Percentiles rank a stretch among this genome's conserved stretches.
Evolutionary conservation across 2,888 invertebrate genomes (phyloP).

Genomic region (Halictus quadricinctus): DNA sequence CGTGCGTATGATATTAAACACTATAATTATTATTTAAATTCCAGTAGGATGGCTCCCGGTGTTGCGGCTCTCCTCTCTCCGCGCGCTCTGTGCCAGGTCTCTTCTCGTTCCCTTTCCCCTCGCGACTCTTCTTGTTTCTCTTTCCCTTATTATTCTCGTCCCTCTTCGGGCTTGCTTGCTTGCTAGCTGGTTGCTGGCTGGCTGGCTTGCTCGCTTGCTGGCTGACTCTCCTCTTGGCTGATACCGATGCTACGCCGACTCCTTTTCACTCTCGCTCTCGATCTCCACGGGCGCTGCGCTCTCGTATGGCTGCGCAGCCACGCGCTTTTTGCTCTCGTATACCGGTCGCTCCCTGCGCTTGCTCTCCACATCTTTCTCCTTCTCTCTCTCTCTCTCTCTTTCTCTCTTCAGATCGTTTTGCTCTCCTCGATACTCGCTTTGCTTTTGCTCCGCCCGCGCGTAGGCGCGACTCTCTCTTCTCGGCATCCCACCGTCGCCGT

Average conservation of each 20-base stretch:
- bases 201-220: constrained; percentile 12
- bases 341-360: constrained; percentile 70
- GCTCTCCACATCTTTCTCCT: not conserved
- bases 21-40: constrained; percentile 82
- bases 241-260: constrained; percentile 23
- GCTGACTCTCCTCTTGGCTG: not conserved
- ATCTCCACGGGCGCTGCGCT: constrained; percentile 33
- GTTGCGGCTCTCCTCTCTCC: constrained; percentile 73
- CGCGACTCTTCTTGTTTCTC: constrained; percentile 33
- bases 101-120: constrained; percentile 20
- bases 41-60: constrained; percentile 82
- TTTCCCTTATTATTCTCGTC: constrained; percentile 50
- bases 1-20: constrained; percentile 81
- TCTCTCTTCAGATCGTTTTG: constrained; percentile 71
- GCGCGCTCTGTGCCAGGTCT: constrained; percentile 36
- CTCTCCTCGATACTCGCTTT: constrained; percentile 78
- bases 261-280: constrained; percentile 53
- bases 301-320: constrained; percentile 55
- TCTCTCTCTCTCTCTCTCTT: too few relatives aligned
- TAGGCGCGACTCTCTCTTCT: constrained; percentile 74
- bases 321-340: constrained; percentile 71
- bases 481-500: constrained; percentile 56
- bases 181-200: not conserved
- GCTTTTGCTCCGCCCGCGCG: constrained; percentile 78
- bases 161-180: not conserved